Evolutionary conservation across 2,113 vertebrate genomes (phyloP).

Genomic region (Tragelaphus strepsiceros): DNA sequence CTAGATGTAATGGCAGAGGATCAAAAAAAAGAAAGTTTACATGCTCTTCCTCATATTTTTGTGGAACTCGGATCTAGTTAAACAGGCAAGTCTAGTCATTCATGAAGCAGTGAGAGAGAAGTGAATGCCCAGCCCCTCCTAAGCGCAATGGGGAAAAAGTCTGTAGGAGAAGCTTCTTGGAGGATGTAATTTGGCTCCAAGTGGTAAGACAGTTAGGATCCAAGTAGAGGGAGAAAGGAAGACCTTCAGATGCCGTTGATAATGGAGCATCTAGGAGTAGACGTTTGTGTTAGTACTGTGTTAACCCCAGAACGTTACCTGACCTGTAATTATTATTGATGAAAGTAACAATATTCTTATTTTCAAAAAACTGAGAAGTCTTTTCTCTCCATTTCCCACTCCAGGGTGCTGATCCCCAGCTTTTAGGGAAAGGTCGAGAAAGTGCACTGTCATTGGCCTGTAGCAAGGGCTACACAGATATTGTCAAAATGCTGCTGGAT

Average conservation of each 20-base stretch:
- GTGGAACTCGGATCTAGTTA: neutral
- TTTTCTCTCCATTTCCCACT: conserved; percentile 11
- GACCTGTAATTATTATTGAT: neutral
- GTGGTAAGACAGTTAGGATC: neutral
- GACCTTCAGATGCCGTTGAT: neutral
- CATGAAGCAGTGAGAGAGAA: neutral
- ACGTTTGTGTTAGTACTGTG: neutral
- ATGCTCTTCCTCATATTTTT: neutral
- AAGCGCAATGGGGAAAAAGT: neutral
- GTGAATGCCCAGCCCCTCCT: neutral
- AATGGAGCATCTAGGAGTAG: neutral
- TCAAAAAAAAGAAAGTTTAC: neutral
- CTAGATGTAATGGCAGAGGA: neutral
- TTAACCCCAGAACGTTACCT: neutral
- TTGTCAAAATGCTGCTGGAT: conserved; percentile 97
- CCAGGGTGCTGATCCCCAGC: conserved; percentile 94
- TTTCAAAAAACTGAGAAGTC: neutral
- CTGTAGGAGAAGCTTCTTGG: neutral
- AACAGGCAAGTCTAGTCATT: neutral
- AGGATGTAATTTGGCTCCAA: neutral
- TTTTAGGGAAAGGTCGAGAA: conserved; percentile 95
- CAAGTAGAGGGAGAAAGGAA: neutral
- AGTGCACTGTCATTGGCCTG: conserved; percentile 95
- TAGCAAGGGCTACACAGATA: conserved; percentile 98
- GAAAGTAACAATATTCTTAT: neutral